phyloP scores from a whole-genome alignment of 2,888 invertebrate species.

The Craniophora ligustri region DNA sequence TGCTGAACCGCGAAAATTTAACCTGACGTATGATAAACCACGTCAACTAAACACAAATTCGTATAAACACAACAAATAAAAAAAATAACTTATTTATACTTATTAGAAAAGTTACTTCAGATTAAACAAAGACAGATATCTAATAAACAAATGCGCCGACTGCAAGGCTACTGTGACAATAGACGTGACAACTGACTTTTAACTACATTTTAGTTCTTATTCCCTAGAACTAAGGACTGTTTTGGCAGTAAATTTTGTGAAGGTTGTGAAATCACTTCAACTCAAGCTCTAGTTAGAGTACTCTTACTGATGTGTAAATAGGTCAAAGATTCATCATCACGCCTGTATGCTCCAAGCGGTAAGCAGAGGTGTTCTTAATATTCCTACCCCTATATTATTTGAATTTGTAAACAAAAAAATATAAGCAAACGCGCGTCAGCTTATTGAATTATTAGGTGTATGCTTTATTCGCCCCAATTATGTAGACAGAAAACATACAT shows the following conservation, averaged over 20 bases:
- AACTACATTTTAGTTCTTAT: constrained; percentile 24
- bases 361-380: too few species aligned
- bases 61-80: background rate
- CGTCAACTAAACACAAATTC: background rate
- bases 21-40: constrained; percentile 39
- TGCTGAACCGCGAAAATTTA: constrained; percentile 64
- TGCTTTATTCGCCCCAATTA: too few species aligned
- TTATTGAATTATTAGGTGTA: too few species aligned
- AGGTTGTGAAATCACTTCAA: constrained; percentile 32
- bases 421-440: too few species aligned
- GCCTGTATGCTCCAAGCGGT: too few species aligned
- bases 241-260: constrained; percentile 11
- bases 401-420: too few species aligned
- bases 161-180: constrained; percentile 55
- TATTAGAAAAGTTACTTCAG: background rate
- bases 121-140: constrained; percentile 10
- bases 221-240: constrained; percentile 22
- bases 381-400: too few species aligned
- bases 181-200: constrained; percentile 28
- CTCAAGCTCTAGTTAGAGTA: constrained; percentile 31
- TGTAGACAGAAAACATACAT: too few species aligned
- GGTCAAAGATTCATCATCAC: background rate
- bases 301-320: too few species aligned
- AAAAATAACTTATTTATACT: background rate
- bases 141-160: constrained; percentile 18